Evolutionary conservation across 1,140 invertebrate species (phyloP).

Genomic region (Zelostemma sp.): DNA sequence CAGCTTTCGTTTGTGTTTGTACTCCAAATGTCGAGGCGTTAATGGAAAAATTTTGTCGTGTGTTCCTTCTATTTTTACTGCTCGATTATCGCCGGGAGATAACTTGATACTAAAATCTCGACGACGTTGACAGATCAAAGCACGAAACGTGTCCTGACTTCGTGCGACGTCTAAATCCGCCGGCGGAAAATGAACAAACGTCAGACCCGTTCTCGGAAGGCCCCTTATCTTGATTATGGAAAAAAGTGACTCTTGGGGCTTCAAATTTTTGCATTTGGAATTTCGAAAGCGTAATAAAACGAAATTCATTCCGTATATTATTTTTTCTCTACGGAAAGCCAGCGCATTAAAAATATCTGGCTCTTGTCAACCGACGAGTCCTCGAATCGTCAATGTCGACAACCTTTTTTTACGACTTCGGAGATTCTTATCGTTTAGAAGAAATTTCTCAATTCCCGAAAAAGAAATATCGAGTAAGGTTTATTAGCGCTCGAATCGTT

Average conservation of each 20-base stretch:
- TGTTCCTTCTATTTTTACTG: not conserved
- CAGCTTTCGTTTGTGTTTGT: too few species aligned
- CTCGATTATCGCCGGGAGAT: not conserved
- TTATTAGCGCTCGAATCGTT: not conserved
- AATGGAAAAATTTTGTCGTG: not conserved
- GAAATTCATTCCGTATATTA: not conserved
- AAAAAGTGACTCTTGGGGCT: not conserved
- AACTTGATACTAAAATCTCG: not conserved
- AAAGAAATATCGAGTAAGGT: not conserved
- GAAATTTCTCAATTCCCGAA: not conserved
- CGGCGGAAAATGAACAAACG: not conserved
- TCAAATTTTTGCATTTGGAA: not conserved
- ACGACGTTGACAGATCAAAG: not conserved
- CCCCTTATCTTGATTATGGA: slow-evolving; percentile 1
- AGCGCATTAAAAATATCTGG: not conserved
- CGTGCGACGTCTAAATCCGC: not conserved
- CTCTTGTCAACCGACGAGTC: not conserved
- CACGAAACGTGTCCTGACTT: not conserved
- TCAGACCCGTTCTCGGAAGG: not conserved
- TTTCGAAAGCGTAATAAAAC: slow-evolving; percentile 3
- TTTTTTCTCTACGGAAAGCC: not conserved
- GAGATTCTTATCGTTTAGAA: slow-evolving; percentile 2
- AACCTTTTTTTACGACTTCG: not conserved
- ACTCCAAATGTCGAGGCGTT: not conserved
- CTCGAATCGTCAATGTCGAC: not conserved